Evolutionary conservation across 2,113 vertebrate species (phyloP), one percentile per base, ranked within the genome.

Genomic region (Nyctereutes procyonoides): DNA sequence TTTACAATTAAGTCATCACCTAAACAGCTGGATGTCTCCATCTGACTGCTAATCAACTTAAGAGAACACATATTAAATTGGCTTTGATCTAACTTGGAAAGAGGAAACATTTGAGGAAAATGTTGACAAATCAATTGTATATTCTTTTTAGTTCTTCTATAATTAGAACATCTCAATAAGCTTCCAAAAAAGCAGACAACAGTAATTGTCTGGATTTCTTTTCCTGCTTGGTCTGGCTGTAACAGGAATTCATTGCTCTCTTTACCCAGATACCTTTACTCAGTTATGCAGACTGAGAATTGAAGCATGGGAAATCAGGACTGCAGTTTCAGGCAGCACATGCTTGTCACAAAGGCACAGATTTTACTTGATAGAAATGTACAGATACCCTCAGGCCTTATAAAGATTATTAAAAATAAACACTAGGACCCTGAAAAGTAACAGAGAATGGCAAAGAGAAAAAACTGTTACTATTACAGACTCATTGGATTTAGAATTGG

Each of bases 331-430:
- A 24, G 55, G 38, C 26, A 53, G 35, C 48, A 15, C 2, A 14
- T 32, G 32, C 60, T 83, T 35, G 56, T 55, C 73, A 43, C 24
- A 28, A 76, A 76, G 93, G 32, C 53, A 74, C 0, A 79, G n/a
- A 43, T 48, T 79, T 86, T 43, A 86, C 20, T 35, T 53, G 12
- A 30, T 0, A 65, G 38, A 85, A 94, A 53, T 28, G 20, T 15
- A 88, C 16, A 32, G 43, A 85, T 56, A 7, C 9, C 58, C n/a
- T 81, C 73, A 53, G 55, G 86, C 12, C 35, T 96, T 76, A 38
- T 22, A 79, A 96, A 95, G 58, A 28, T 51, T 67, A 51, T 30
- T 85, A 89, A 71, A 80, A 88, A 82, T 10, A 74, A 93, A 88
- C 30, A 35, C 17, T 22, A 86, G 1, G 48, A 48, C 6, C 28